Percentiles rank a stretch among this genome's conserved stretches.
Conservation (phyloP, 2,113 vertebrate genomes). For the Terrapene triunguis region DNA sequence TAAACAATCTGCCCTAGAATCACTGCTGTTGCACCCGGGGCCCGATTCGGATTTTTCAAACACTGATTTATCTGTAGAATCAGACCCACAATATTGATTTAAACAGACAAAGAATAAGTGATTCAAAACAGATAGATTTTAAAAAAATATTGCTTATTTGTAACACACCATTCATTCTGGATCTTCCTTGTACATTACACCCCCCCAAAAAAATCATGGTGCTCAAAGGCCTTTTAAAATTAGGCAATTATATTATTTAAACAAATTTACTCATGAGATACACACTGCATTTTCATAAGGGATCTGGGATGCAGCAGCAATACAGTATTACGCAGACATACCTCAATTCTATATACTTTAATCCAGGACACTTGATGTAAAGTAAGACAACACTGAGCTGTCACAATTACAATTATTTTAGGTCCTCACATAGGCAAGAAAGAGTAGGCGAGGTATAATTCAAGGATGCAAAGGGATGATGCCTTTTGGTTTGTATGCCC, state of each 20-base stretch:
- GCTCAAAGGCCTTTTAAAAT: background rate
- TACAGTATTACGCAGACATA: background rate
- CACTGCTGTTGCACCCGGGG: rapidly evolving
- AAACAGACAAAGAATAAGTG: background rate
- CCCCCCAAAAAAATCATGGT: background rate
- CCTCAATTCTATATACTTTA: background rate
- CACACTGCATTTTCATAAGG: background rate
- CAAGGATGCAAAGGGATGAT: background rate
- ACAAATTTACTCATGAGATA: background rate
- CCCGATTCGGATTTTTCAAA: background rate
- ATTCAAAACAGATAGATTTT: background rate
- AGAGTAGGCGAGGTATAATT: background rate
- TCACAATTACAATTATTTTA: background rate
- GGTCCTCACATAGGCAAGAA: background rate
- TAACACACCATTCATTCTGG: too few species aligned
- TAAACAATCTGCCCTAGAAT: background rate
- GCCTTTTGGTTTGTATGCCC: background rate
- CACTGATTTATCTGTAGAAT: background rate
- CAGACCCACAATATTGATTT: background rate
- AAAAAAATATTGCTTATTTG: background rate
- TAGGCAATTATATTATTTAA: background rate
- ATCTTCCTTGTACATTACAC: background rate
- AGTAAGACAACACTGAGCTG: background rate
- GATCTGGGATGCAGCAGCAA: background rate
- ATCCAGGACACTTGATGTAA: background rate